A percentile compares a stretch with the other conserved stretches of the same genome.
phyloP scores from a whole-genome alignment of 2,797 vertebrate genomes.

The Miichthys miiuy region DNA sequence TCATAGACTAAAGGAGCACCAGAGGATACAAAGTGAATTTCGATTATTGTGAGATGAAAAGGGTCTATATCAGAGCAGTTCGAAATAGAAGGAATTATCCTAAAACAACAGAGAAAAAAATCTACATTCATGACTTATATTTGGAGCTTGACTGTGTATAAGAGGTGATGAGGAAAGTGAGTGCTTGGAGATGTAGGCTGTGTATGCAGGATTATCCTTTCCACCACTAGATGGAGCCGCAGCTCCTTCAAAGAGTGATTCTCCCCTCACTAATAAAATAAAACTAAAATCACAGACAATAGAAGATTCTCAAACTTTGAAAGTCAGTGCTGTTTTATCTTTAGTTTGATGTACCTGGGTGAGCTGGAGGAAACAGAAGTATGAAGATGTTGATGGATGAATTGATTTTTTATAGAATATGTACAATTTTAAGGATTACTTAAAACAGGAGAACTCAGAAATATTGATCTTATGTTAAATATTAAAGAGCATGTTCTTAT shows the following conservation, averaged over 20 bases:
- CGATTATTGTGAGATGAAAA: neutral
- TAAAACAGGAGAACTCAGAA: neutral
- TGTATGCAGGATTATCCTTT: neutral
- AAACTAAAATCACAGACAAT: neutral
- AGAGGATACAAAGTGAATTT: neutral
- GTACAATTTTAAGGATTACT: neutral
- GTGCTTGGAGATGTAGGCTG: neutral
- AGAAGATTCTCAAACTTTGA: neutral
- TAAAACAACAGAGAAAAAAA: neutral
- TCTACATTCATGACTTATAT: too few relatives aligned
- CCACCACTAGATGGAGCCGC: conserved; percentile 47
- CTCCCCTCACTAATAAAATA: too few relatives aligned
- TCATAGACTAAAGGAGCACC: neutral
- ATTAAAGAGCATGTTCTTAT: neutral
- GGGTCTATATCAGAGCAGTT: neutral
- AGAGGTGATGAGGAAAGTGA: neutral
- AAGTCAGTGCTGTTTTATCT: neutral
- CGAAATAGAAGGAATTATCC: neutral
- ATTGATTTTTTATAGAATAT: neutral
- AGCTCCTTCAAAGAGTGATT: neutral
- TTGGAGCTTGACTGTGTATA: neutral
- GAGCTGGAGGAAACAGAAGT: neutral
- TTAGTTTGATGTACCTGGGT: neutral
- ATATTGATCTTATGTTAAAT: neutral
- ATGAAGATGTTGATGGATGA: neutral